Evolutionary conservation across 2,113 vertebrate species (phyloP).

Genomic region (Irena cyanogastra): DNA sequence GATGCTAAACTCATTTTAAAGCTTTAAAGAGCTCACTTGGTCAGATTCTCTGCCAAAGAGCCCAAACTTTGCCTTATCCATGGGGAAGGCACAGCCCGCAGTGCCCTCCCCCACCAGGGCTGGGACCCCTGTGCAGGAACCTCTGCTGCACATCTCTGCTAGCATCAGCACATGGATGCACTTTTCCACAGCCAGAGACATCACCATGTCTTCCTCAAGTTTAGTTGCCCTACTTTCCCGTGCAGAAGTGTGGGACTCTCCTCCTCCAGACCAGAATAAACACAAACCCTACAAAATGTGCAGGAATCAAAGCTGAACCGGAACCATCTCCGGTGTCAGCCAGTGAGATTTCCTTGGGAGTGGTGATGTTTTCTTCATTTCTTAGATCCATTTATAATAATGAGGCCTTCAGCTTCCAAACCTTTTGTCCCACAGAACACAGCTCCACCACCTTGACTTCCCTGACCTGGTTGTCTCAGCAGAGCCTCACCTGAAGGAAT

Average conservation of each 20-base stretch:
- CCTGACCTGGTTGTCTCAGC: not conserved
- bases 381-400: not conserved
- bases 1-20: not conserved
- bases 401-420: not conserved
- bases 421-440: not conserved
- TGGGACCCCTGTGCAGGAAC: not conserved
- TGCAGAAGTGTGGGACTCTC: not conserved
- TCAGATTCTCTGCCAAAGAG: not conserved
- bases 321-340: not conserved
- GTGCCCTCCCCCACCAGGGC: not conserved
- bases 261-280: not conserved
- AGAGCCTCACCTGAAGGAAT: not conserved
- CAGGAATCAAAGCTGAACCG: not conserved
- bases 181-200: not conserved
- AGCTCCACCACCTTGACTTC: not conserved
- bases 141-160: not conserved
- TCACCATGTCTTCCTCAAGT: fast-evolving
- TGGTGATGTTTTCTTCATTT: not conserved
- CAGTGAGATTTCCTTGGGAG: not conserved
- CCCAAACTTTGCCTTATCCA: not conserved
- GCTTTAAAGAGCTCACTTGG: not conserved
- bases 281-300: not conserved
- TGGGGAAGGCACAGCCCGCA: not conserved
- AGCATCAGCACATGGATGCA: fast-evolving
- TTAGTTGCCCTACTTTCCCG: not conserved